Evolutionary conservation across 1,140 invertebrate genomes (phyloP).

Genomic region (Dryas iulia): DNA sequence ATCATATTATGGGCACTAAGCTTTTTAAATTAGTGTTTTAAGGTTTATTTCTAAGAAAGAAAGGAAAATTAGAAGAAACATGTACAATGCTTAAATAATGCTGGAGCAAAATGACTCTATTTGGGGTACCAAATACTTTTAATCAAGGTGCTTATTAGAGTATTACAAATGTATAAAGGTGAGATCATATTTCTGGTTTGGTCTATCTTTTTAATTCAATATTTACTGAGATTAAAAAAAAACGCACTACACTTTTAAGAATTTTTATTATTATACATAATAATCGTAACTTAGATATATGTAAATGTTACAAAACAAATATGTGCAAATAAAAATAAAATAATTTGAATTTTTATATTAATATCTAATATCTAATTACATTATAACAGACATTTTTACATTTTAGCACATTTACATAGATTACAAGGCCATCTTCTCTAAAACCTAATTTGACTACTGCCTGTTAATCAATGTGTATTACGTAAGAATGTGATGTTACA

Average conservation of each 20-base stretch:
- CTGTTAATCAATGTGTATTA: slow-evolving; percentile 37
- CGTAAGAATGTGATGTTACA: slow-evolving; percentile 36
- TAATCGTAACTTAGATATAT: slow-evolving; percentile 52
- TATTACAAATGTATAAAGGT: no score
- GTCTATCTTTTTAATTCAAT: no score
- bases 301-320: slow-evolving; percentile 53
- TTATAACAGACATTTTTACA: slow-evolving; percentile 32
- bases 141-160: no score
- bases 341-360: slow-evolving; percentile 31
- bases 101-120: no score
- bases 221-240: no score
- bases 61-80: no score
- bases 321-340: slow-evolving; percentile 44
- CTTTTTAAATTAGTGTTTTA: no score
- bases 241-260: not conserved
- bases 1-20: no score
- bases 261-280: slow-evolving; percentile 35
- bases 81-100: no score
- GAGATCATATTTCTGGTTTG: not conserved
- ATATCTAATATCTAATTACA: slow-evolving; percentile 26
- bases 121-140: no score
- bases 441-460: slow-evolving; percentile 42
- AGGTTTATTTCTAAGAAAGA: no score
- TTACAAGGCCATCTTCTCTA: slow-evolving; percentile 55
- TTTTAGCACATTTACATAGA: slow-evolving; percentile 68